Conservation (phyloP, 2,113 vertebrate species). For the Eulacestoma nigropectus region DNA sequence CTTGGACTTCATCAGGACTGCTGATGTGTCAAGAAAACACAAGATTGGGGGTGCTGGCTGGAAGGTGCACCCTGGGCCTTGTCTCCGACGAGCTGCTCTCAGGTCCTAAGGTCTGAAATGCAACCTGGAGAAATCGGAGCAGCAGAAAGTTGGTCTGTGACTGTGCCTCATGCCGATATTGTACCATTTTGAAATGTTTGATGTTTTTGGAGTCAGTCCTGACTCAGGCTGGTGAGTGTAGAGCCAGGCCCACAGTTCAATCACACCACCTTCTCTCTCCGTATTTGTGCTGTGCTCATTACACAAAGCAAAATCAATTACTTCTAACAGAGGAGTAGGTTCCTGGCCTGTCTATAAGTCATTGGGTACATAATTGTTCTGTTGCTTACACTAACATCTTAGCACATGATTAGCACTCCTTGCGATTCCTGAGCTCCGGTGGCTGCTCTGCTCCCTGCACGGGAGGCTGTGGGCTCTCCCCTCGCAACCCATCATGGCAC, state of each 20-base stretch:
- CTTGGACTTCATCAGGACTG: neutral
- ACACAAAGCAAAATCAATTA: constrained; percentile 64
- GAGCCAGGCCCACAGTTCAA: neutral
- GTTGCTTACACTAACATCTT: constrained; percentile 64
- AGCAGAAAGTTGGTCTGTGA: neutral
- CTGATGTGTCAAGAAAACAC: neutral
- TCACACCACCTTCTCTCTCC: neutral
- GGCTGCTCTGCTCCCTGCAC: constrained; percentile 14
- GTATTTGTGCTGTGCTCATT: constrained; percentile 25
- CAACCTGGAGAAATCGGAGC: neutral
- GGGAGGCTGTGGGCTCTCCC: neutral
- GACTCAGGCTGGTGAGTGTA: neutral
- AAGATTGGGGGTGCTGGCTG: neutral
- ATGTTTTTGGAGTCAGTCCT: neutral
- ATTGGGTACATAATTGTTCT: constrained; percentile 61
- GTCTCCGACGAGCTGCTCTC: neutral
- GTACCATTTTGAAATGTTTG: neutral
- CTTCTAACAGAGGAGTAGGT: constrained; percentile 39
- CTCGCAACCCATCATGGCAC: neutral
- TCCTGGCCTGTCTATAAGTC: constrained; percentile 49
- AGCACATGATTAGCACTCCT: constrained; percentile 38
- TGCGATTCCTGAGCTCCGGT: constrained; percentile 6
- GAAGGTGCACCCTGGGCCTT: neutral
- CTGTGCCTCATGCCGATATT: rapidly evolving
- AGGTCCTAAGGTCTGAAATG: neutral